Percentiles rank a stretch among this genome's conserved stretches.
Evolutionary conservation across 2,113 vertebrate species (phyloP).

Genomic region (Geothlypis trichas): DNA sequence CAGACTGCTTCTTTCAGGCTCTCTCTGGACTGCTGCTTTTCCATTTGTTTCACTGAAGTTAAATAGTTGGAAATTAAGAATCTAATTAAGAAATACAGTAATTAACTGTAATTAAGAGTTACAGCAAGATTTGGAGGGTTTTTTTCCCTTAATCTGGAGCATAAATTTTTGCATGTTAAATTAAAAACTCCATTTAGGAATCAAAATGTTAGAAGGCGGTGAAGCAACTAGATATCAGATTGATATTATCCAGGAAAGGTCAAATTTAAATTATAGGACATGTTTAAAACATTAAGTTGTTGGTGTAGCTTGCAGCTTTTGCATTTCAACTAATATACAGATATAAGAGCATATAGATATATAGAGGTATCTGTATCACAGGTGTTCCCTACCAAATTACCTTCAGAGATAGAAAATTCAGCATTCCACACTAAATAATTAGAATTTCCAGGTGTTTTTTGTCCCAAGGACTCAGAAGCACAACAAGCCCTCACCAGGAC

Average conservation of each 20-base stretch:
- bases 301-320: not conserved
- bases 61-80: constrained; percentile 33
- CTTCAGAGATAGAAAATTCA: not conserved
- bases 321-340: not conserved
- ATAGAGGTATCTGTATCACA: not conserved
- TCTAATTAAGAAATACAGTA: constrained; percentile 29
- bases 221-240: not conserved
- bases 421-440: not conserved
- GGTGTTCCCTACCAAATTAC: not conserved
- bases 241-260: not conserved
- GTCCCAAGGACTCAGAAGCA: not conserved
- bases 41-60: not conserved
- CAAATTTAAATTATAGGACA: not conserved
- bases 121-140: not conserved
- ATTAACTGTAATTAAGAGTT: constrained; percentile 45
- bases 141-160: not conserved
- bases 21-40: not conserved
- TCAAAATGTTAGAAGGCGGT: not conserved
- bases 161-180: not conserved
- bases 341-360: not conserved
- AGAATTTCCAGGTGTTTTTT: not conserved
- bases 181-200: not conserved
- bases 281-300: not conserved
- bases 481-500: not conserved
- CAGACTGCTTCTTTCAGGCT: not conserved